These are phyloP conservation scores for Parazoanthus darwini DNA, from an alignment of 92 coral and sea anemone species.

Conservation along the genomic window DNA sequence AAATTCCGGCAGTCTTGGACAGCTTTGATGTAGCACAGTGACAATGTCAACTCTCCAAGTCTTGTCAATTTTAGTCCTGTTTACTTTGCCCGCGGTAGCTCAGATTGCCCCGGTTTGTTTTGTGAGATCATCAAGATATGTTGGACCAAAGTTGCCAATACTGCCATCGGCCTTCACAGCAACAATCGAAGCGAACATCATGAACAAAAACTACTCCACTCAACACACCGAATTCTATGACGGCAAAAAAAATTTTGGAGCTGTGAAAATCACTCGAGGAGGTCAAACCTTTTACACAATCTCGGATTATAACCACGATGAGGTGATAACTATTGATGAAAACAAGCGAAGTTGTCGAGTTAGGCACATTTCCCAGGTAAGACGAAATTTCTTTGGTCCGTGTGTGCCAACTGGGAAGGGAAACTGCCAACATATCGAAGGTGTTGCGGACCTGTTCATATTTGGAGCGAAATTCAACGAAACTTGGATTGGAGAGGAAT, in stretches of 20 bases:
- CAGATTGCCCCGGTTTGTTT: conserved; percentile 53
- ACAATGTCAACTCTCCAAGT: conserved; percentile 11
- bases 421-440: conserved; percentile 58
- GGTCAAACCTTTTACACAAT: conserved; percentile 49
- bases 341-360: conserved; percentile 48
- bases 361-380: conserved; percentile 24
- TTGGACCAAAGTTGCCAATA: conserved; percentile 62
- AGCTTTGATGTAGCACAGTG: neutral
- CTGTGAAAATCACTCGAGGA: conserved; percentile 17
- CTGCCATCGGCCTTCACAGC: conserved; percentile 68
- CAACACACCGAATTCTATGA: conserved; percentile 60
- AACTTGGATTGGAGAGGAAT: conserved; percentile 54
- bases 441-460: conserved; percentile 60
- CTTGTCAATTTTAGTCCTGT: conserved; percentile 8
- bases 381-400: conserved; percentile 54
- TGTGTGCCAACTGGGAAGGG: conserved; percentile 12
- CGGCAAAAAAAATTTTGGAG: conserved; percentile 55
- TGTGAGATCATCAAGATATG: conserved; percentile 21
- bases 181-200: conserved; percentile 55
- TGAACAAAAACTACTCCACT: conserved; percentile 60
- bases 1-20: no score
- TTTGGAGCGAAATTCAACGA: conserved; percentile 68
- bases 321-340: conserved; percentile 49
- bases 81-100: conserved; percentile 35
- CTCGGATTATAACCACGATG: conserved; percentile 70